Percentiles rank a stretch among this genome's conserved stretches.
Conservation (phyloP, 2,888 invertebrate species). For the Archips crataeganus region DNA sequence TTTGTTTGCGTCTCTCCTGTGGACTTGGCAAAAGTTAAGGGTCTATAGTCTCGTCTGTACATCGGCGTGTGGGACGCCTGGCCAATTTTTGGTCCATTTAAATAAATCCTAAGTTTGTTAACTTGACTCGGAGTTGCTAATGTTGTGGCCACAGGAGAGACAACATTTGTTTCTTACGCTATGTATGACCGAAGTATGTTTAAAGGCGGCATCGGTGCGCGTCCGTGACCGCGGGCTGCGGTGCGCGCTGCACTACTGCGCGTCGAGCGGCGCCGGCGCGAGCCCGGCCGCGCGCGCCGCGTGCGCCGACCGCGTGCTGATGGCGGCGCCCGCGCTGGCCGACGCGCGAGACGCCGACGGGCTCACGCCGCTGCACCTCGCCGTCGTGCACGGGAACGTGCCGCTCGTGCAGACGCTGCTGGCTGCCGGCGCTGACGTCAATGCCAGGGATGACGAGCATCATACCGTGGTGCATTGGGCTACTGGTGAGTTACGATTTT, state of each 20-base stretch:
- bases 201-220: constrained; percentile 81
- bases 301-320: constrained; percentile 94
- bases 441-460: constrained; percentile 96
- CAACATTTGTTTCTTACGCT: too few relatives aligned
- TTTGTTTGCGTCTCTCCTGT: too few relatives aligned
- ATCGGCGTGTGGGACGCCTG: too few relatives aligned
- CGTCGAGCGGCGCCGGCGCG: constrained; percentile 91
- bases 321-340: constrained; percentile 94
- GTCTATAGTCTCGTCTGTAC: too few relatives aligned
- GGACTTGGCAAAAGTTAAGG: too few relatives aligned
- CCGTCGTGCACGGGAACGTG: constrained; percentile 96
- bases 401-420: constrained; percentile 94
- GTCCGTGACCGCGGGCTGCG: constrained; percentile 93
- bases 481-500: constrained; percentile 88
- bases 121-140: too few relatives aligned
- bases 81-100: too few relatives aligned
- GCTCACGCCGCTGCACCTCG: constrained; percentile 97
- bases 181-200: not conserved
- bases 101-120: too few relatives aligned
- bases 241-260: constrained; percentile 97
- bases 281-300: constrained; percentile 89
- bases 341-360: constrained; percentile 96
- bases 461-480: constrained; percentile 99
- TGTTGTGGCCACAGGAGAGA: too few relatives aligned
- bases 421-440: constrained; percentile 95